Conservation (phyloP, 2,113 vertebrate species). For the Dromaius novaehollandiae region DNA sequence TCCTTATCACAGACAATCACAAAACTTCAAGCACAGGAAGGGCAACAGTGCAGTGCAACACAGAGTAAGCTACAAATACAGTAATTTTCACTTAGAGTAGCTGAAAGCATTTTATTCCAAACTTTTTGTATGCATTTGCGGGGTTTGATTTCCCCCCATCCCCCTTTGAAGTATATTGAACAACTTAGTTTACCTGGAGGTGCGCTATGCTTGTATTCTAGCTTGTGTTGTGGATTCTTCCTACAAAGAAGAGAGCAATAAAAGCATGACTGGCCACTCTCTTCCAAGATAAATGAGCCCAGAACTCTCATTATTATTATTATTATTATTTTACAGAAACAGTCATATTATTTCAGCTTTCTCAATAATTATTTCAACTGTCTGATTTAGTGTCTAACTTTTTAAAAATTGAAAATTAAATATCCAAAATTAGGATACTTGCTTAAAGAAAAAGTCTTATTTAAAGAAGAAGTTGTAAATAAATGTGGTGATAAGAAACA, state of each 20-base stretch:
- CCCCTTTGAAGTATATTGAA: neutral
- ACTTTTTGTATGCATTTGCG: neutral
- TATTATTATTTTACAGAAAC: neutral
- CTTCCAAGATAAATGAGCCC: neutral
- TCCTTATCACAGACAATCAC: neutral
- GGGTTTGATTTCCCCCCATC: neutral
- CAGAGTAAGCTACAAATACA: neutral
- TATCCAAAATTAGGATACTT: no score
- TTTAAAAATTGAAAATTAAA: neutral
- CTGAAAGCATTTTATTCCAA: neutral
- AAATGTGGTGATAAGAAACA: no score
- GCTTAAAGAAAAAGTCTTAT: no score
- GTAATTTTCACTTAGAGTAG: neutral
- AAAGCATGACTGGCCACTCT: neutral
- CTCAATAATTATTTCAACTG: neutral
- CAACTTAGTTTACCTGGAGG: conserved; percentile 64
- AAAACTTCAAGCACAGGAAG: neutral
- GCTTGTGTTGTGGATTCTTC: conserved; percentile 83
- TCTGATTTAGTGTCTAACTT: no score
- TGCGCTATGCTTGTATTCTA: conserved; percentile 78
- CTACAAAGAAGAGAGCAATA: conserved; percentile 56
- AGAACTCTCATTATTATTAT: neutral
- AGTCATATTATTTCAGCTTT: neutral
- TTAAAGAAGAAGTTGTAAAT: no score
- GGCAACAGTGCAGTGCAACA: neutral